Base-by-base conservation (phyloP, 2,888 invertebrate species). In the Belgica antarctica region DNA sequence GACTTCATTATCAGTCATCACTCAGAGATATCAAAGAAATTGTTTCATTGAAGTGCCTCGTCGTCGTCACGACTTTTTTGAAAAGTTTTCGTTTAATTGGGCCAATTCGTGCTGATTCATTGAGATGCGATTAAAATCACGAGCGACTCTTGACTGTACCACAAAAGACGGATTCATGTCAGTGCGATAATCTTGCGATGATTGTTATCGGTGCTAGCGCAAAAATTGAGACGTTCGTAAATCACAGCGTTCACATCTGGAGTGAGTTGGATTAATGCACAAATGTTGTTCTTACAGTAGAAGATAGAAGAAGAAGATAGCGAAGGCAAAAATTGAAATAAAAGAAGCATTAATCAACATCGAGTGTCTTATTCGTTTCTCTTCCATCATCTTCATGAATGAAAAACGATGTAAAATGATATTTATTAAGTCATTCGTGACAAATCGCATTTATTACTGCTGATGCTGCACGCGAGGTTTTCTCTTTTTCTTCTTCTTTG, bases 371-470 rank as follows among this genome's bases (percentile, higher is more conserved):
- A 4, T 12, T 34, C 34, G 34, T 12, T 34, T 12, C 34, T 34
- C n/a, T n/a, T n/a, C n/a, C 15, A 52, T 52, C 52, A 2, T 52
- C 52, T 52, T 31, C 52, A n/a, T 27, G 61, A 61, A 28, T 8
- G 61, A 8, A 61, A 61, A 2, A 15, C 24, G 25, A 25, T 66
- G 47, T 66, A 66, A 66, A 47, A 15, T 34, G 28, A 66, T 66
- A 19, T 47, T 28, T 47, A 47, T 66, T 28, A 47, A 66, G 65
- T 66, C 65, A 47, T 47, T 46, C 47, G 47, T 66, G 65, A 66
- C 41, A 66, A 66, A 66, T 66, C 47, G 47, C 28, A 52, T 41
- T 41, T 10, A 41, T 15, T 41, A 41, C n/a, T n/a, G n/a, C 52
- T 52, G 52, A n/a, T 17, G 52, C 52, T 52, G 52, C 22, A 8